A percentile compares a stretch with the other conserved stretches of the same genome.
These are phyloP conservation scores for Pseudanteris insignis DNA, from an alignment of 2,888 invertebrate species.

Conservation along the genomic window DNA sequence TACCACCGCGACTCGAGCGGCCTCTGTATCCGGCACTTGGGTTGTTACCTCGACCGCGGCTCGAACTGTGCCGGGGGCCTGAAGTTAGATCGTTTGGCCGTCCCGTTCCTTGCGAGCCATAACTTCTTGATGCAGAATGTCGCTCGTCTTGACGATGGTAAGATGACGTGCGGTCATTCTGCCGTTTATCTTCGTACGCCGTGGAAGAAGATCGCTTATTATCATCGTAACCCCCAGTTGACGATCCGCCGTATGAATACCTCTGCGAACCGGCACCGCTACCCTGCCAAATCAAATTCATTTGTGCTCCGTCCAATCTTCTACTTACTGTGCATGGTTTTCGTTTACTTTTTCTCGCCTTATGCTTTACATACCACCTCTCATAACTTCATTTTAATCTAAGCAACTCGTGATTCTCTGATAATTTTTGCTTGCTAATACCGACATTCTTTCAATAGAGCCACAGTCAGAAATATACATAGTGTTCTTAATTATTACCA, in stretches of 20 bases:
- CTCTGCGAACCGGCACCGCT: constrained; percentile 62
- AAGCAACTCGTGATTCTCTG: constrained; percentile 28
- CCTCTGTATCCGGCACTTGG: constrained; percentile 59
- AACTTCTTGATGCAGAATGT: constrained; percentile 61
- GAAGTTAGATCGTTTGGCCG: constrained; percentile 61
- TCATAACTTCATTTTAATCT: constrained; percentile 39
- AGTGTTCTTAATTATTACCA: constrained; percentile 9
- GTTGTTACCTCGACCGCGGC: constrained; percentile 60
- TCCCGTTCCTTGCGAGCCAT: constrained; percentile 58
- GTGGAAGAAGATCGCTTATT: constrained; percentile 61
- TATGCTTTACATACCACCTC: not conserved
- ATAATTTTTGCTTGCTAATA: constrained; percentile 17
- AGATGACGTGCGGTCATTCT: constrained; percentile 59
- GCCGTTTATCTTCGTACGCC: constrained; percentile 62
- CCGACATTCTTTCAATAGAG: constrained; percentile 19
- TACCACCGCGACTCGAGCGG: constrained; percentile 58
- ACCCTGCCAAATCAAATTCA: constrained; percentile 65
- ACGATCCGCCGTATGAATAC: constrained; percentile 62
- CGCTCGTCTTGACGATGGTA: constrained; percentile 63
- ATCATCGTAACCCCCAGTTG: constrained; percentile 58
- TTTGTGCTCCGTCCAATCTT: constrained; percentile 55
- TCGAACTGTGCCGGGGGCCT: constrained; percentile 56
- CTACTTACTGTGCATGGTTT: constrained; percentile 24
- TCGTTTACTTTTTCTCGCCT: constrained; percentile 2
- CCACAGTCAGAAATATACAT: constrained; percentile 19